Evolutionary conservation across 2,113 vertebrate species (phyloP), one percentile per base, ranked within the genome.

Genomic region (Nansenia antarctica): DNA sequence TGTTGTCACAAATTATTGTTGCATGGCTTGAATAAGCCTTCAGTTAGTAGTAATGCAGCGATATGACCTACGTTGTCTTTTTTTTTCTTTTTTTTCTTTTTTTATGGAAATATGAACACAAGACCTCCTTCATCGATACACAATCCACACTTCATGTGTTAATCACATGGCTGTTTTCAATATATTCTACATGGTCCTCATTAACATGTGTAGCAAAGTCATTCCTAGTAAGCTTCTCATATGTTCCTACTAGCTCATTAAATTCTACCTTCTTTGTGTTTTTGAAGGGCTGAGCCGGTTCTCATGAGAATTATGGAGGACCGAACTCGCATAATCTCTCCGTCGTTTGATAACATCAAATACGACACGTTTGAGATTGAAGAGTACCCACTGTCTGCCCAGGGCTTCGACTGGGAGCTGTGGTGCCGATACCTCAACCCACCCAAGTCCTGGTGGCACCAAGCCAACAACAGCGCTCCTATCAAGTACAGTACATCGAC

Each of bases 341-440:
- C 97, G 0, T 98, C 97, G 0, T 99, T 99, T 6, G 98, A 99
- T 85, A 99, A 99, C 86, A 99, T 98, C 83, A 98, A 99, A 73
- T 99, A 98, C 14, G 98, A 99, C 85, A 98, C 94, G 26, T 98
- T 99, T 86, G 97, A 99, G 89, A 95, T 99, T 73, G 95, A 99
- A 79, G 96, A 98, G 79, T 99, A 99, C 74, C 96, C 96, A 0
- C 90, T 99, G 57, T 96, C 96, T 0, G 96, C 97, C 0, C 98
- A 99, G 78, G 96, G 97, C 18, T 99, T 98, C 63, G 97, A 99
- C 90, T 99, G 98, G 98, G 95, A 99, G 81, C 89, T 99, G 63
- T 99, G 98, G 98, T 99, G 98, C 79, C 94, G 97, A 12, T 99
- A 99, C 66, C 92, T 99, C 83, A 98, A 97, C 80, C 98, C 98